phyloP scores from a whole-genome alignment of 1,140 invertebrate species.

The Trichonephila inaurata region DNA sequence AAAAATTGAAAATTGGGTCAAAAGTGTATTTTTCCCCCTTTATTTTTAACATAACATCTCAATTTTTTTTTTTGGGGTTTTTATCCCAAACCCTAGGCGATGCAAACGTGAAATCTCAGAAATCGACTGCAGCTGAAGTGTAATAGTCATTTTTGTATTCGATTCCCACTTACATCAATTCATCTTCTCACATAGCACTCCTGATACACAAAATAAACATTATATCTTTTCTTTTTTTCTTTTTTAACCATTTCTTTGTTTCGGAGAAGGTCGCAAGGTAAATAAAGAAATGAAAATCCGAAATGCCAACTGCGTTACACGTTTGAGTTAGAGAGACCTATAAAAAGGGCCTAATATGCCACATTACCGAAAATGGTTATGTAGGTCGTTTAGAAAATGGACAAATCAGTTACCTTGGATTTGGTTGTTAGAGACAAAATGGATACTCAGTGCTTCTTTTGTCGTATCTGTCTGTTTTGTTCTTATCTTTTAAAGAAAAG shows the following conservation, averaged over 20 bases:
- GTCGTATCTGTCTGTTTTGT: conserved; percentile 49
- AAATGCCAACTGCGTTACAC: conserved; percentile 59
- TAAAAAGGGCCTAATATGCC: conserved; percentile 68
- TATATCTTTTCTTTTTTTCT: neutral
- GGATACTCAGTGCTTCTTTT: conserved; percentile 14
- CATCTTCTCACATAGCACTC: neutral
- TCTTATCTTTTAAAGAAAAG: conserved; percentile 44
- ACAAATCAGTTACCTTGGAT: conserved; percentile 75
- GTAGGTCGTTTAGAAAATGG: conserved; percentile 74
- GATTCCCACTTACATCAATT: neutral
- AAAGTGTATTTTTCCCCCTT: neutral
- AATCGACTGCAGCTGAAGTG: neutral
- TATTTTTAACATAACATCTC: neutral
- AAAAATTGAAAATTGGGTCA: no score
- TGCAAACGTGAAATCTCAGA: neutral
- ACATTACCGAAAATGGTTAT: conserved; percentile 76
- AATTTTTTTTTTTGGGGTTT: neutral
- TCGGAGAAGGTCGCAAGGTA: neutral
- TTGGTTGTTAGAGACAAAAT: conserved; percentile 71
- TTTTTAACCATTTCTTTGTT: neutral
- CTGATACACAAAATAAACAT: conserved; percentile 20
- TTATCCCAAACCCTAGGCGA: neutral
- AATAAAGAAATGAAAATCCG: conserved; percentile 54
- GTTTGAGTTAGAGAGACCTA: conserved; percentile 41
- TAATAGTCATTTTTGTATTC: conserved; percentile 4